A percentile compares a stretch with the other conserved stretches of the same genome.
Conservation (phyloP, 2,113 vertebrate species). For the Hypanus sabinus region DNA sequence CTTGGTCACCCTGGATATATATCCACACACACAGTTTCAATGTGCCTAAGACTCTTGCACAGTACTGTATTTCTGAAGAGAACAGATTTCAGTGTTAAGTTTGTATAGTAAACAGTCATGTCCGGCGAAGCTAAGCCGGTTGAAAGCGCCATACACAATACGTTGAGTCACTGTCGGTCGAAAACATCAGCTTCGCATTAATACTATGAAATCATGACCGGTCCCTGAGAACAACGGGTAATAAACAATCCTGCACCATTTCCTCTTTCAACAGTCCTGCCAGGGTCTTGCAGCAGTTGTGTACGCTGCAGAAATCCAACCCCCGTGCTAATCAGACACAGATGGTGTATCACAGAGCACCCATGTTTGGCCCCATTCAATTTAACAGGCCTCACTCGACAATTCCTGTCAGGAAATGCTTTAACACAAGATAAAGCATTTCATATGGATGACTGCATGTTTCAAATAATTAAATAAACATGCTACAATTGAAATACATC, state of each 20-base stretch:
- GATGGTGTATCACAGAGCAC: not conserved
- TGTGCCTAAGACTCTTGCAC: not conserved
- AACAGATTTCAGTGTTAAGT: not conserved
- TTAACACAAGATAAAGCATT: not conserved
- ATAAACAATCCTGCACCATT: conserved; percentile 21
- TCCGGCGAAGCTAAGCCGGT: not conserved
- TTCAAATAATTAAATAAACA: not conserved
- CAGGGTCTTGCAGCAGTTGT: not conserved
- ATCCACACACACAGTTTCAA: too few species aligned
- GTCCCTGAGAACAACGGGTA: not conserved
- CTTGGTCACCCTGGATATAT: too few species aligned
- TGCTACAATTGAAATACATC: not conserved
- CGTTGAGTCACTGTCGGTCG: not conserved
- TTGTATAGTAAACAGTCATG: not conserved
- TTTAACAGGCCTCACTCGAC: not conserved
- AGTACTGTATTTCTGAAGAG: not conserved
- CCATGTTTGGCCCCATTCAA: not conserved
- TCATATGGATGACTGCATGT: not conserved
- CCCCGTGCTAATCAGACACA: not conserved
- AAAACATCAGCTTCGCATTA: not conserved
- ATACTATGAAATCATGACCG: conserved; percentile 4
- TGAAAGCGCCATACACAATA: not conserved
- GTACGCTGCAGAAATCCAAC: not conserved
- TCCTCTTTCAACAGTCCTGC: not conserved
- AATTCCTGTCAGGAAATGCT: conserved; percentile 3